phyloP scores from a whole-genome alignment of 2,888 invertebrate genomes.

The Tethea ocularis region DNA sequence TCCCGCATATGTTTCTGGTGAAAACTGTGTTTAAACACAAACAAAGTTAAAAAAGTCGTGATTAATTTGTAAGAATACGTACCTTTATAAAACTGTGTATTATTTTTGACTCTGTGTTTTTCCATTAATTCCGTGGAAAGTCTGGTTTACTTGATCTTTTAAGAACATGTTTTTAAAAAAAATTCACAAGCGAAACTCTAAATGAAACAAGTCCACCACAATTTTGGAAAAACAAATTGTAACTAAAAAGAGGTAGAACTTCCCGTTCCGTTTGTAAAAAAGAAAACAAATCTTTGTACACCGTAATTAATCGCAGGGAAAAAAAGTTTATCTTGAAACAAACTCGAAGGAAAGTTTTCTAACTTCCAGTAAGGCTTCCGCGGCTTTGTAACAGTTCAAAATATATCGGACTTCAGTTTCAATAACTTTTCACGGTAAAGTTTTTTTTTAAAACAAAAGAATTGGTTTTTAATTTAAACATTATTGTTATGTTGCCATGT shows the following conservation, averaged over 20 bases:
- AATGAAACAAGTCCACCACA: background rate
- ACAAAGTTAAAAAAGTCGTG: too few species aligned
- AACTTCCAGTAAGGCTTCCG: slow-evolving; percentile 33
- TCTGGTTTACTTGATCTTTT: background rate
- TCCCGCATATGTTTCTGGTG: too few species aligned
- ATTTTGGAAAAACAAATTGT: background rate
- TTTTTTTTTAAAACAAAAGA: slow-evolving; percentile 28
- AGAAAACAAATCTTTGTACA: slow-evolving; percentile 27
- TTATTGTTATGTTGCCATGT: background rate
- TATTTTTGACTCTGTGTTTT: background rate
- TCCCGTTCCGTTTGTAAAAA: slow-evolving; percentile 1
- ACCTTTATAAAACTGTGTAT: background rate
- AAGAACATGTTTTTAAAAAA: background rate
- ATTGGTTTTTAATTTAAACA: background rate
- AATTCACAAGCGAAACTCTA: background rate
- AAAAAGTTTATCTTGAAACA: slow-evolving; percentile 24
- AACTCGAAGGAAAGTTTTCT: slow-evolving; percentile 26
- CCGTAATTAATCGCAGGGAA: slow-evolving; percentile 25
- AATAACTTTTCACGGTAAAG: slow-evolving; percentile 19
- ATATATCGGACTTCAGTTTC: slow-evolving; percentile 28
- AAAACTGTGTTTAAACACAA: too few species aligned
- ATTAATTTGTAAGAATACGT: background rate
- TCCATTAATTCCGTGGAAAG: background rate
- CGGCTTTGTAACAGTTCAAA: slow-evolving; percentile 25
- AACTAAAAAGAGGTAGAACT: background rate